Evolutionary conservation across 1,140 invertebrate species (phyloP).

Genomic region (Cardiocondyla obscurior): DNA sequence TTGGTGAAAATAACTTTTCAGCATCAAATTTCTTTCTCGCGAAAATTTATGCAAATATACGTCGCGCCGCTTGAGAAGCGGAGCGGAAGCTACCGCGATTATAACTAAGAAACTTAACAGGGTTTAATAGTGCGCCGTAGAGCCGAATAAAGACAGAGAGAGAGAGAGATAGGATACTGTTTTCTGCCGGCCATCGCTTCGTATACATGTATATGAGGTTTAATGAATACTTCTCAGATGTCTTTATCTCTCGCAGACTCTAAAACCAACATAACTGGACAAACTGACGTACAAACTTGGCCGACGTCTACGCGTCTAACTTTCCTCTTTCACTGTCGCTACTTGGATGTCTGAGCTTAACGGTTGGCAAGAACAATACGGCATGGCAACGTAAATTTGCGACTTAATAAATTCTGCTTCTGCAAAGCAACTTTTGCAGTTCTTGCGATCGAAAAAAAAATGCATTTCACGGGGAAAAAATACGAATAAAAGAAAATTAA

Average conservation of each 20-base stretch:
- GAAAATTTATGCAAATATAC: slow-evolving; percentile 52
- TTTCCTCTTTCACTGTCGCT: slow-evolving; percentile 38
- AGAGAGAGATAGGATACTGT: no score
- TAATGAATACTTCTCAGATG: slow-evolving; percentile 37
- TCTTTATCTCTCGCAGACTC: slow-evolving; percentile 43
- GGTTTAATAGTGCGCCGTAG: slow-evolving; percentile 26
- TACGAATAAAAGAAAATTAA: not conserved
- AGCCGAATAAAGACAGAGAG: slow-evolving; percentile 25
- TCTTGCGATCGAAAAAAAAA: not conserved
- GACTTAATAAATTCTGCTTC: slow-evolving; percentile 28
- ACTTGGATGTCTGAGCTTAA: slow-evolving; percentile 27
- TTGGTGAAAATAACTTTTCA: slow-evolving; percentile 13
- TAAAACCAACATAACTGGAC: slow-evolving; percentile 49
- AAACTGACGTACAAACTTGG: slow-evolving; percentile 52
- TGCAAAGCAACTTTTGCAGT: slow-evolving; percentile 16
- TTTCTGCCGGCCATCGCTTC: slow-evolving; percentile 11
- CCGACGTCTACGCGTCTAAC: slow-evolving; percentile 32
- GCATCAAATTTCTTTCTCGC: not conserved
- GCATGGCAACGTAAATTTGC: slow-evolving; percentile 31
- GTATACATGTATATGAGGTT: slow-evolving; percentile 49
- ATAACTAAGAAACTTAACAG: slow-evolving; percentile 42
- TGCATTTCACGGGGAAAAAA: not conserved
- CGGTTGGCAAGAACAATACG: slow-evolving; percentile 42
- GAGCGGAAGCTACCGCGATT: slow-evolving; percentile 33
- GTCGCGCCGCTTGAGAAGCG: slow-evolving; percentile 23